phyloP scores from a whole-genome alignment of 2,888 invertebrate genomes.

The Auanema freiburgensis region DNA sequence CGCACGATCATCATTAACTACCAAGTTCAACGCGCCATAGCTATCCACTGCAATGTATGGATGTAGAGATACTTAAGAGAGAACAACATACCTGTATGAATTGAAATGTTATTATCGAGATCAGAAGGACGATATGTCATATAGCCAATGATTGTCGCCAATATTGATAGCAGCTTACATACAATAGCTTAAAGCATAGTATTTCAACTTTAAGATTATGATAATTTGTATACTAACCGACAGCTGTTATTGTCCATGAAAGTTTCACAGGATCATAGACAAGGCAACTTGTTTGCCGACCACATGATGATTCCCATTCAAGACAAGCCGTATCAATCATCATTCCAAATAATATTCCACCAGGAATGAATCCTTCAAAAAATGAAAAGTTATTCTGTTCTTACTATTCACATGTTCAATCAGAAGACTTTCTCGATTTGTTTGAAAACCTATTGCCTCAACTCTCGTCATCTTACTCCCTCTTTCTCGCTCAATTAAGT shows the following conservation, averaged over 20 bases:
- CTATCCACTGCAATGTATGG: constrained; percentile 39
- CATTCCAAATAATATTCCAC: constrained; percentile 61
- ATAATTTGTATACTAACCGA: constrained; percentile 37
- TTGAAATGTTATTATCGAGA: constrained; percentile 46
- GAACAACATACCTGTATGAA: constrained; percentile 10
- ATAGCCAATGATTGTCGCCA: constrained; percentile 60
- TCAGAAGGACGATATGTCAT: constrained; percentile 59
- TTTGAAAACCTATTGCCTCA: too few relatives aligned
- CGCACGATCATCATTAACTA: constrained; percentile 57
- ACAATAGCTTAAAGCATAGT: constrained; percentile 52
- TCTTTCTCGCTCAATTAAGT: too few relatives aligned
- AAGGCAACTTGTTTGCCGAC: constrained; percentile 43
- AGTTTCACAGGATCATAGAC: constrained; percentile 59
- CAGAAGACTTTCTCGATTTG: not conserved
- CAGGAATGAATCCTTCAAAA: constrained; percentile 58
- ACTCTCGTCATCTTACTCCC: not conserved
- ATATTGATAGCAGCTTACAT: constrained; percentile 60
- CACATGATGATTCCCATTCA: constrained; percentile 58
- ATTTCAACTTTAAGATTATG: not conserved
- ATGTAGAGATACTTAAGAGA: constrained; percentile 7
- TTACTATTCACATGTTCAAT: too few relatives aligned
- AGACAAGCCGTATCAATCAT: constrained; percentile 62
- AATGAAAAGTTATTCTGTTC: constrained; percentile 7
- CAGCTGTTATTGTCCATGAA: constrained; percentile 60
- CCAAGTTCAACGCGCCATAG: constrained; percentile 56